These are phyloP conservation scores for Pangasius djambal DNA, from an alignment of 2,797 vertebrate genomes.

Conservation along the genomic window DNA sequence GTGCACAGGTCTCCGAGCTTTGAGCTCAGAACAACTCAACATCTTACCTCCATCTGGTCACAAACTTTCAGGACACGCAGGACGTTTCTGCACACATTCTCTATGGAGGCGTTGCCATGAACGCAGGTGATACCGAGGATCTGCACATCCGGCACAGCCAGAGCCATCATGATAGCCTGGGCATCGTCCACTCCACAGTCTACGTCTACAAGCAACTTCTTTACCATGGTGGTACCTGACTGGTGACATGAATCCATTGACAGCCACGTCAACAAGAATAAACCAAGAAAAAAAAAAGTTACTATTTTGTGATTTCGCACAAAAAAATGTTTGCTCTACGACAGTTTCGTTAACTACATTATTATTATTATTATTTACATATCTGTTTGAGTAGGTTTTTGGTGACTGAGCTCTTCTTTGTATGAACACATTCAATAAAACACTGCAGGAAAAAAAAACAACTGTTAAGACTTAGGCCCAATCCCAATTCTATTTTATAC, in stretches of 20 bases:
- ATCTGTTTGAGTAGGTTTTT: background rate
- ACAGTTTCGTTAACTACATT: background rate
- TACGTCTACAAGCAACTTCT: conserved; percentile 73
- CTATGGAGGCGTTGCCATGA: conserved; percentile 74
- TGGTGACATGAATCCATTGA: background rate
- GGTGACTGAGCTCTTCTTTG: background rate
- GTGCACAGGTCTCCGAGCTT: background rate
- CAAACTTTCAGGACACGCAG: conserved; percentile 75
- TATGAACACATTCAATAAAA: background rate
- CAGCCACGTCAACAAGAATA: background rate
- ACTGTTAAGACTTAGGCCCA: no score
- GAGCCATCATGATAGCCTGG: conserved; percentile 78
- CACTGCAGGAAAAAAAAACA: background rate
- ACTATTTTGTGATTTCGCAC: background rate
- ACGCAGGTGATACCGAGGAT: conserved; percentile 78
- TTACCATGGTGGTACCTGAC: conserved; percentile 64
- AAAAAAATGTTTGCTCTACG: background rate
- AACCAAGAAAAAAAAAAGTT: background rate
- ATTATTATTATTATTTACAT: background rate
- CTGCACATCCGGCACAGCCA: conserved; percentile 68
- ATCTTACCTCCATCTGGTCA: conserved; percentile 66
- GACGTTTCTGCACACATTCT: conserved; percentile 78
- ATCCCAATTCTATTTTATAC: no score
- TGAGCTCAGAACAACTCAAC: background rate
- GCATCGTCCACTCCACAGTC: conserved; percentile 79